These are phyloP conservation scores for Bos indicus DNA, from an alignment of 2,113 vertebrate species.

Conservation along the genomic window DNA sequence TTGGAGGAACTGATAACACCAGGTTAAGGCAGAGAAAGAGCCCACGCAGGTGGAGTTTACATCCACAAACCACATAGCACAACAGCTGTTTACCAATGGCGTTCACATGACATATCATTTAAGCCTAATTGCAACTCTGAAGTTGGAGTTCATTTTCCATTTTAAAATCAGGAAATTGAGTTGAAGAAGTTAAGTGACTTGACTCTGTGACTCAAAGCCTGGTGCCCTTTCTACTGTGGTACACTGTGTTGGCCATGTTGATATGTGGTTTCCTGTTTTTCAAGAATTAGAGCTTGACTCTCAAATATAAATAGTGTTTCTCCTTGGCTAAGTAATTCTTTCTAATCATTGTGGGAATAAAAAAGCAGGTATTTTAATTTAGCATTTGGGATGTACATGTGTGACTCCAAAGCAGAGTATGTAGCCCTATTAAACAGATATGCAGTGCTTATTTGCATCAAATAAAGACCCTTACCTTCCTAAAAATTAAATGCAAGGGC, in stretches of 20 bases:
- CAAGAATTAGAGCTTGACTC: constrained; percentile 62
- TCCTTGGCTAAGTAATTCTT: constrained; percentile 54
- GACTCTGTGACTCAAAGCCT: constrained; percentile 60
- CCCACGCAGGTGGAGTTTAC: neutral
- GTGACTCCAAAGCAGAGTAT: neutral
- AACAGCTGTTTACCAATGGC: neutral
- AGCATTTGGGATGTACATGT: neutral
- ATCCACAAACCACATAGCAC: neutral
- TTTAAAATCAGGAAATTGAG: constrained; percentile 63
- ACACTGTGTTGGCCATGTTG: constrained; percentile 47
- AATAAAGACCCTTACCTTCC: neutral
- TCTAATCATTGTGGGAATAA: constrained; percentile 36
- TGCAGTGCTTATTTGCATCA: neutral
- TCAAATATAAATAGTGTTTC: constrained; percentile 66
- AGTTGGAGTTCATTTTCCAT: constrained; percentile 46
- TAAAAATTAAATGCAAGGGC: neutral
- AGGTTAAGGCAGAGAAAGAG: neutral
- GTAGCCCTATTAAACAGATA: neutral
- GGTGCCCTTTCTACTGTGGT: constrained; percentile 49
- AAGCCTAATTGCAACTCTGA: constrained; percentile 7
- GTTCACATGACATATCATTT: neutral
- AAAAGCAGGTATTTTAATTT: constrained; percentile 27
- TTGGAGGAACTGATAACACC: neutral
- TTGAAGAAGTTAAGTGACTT: constrained; percentile 53
- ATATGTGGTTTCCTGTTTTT: constrained; percentile 74